These are phyloP conservation scores for Dasysyrphus tricinctus DNA, from an alignment of 2,888 invertebrate species.

Conservation along the genomic window DNA sequence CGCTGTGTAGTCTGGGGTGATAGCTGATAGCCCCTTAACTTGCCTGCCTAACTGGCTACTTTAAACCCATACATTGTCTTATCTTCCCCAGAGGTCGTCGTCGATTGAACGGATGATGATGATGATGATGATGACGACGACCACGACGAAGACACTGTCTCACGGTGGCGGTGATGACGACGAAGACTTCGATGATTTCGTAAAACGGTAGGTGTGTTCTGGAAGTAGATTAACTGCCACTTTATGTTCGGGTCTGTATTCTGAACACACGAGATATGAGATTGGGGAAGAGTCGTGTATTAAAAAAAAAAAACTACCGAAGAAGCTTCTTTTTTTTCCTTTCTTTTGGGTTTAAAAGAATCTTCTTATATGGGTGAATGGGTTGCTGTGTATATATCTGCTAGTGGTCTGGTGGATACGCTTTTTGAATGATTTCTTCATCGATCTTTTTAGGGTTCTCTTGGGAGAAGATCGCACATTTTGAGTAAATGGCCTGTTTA, in stretches of 20 bases:
- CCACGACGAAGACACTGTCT: slow-evolving; percentile 6
- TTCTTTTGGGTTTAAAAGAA: slow-evolving; percentile 7
- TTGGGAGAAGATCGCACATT: neutral
- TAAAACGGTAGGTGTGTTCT: slow-evolving; percentile 74
- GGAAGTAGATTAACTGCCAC: slow-evolving; percentile 70
- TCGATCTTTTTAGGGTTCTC: slow-evolving; percentile 46
- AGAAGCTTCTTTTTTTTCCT: slow-evolving; percentile 8
- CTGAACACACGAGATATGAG: slow-evolving; percentile 30
- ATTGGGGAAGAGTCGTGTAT: slow-evolving; percentile 11
- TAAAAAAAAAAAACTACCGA: neutral
- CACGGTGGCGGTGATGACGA: neutral
- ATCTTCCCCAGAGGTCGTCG: slow-evolving; percentile 45
- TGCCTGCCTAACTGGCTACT: slow-evolving; percentile 25
- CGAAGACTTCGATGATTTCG: slow-evolving; percentile 40
- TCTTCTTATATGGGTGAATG: slow-evolving; percentile 2
- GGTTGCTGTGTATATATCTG: neutral
- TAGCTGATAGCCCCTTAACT: neutral
- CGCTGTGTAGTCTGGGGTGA: neutral
- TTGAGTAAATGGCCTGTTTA: slow-evolving; percentile 28
- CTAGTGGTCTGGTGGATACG: neutral
- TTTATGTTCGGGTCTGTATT: slow-evolving; percentile 54
- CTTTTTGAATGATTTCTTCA: slow-evolving; percentile 61
- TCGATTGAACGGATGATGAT: slow-evolving; percentile 13
- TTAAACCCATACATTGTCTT: slow-evolving; percentile 39
- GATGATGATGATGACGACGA: neutral